phyloP scores from a whole-genome alignment of 2,888 invertebrate genomes.

The Phania funesta region DNA sequence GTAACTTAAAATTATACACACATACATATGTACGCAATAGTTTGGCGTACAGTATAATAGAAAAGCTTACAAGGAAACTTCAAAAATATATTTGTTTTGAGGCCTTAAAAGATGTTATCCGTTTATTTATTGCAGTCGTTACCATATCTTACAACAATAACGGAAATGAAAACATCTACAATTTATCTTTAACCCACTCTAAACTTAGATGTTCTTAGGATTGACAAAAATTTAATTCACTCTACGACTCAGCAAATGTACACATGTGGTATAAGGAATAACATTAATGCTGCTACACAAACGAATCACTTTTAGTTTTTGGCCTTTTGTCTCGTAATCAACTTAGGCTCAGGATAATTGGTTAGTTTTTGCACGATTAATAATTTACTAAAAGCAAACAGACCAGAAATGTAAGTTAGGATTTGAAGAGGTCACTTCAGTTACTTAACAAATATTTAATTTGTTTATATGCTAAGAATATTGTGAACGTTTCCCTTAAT shows the following conservation, averaged over 20 bases:
- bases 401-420: too few relatives aligned
- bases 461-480: too few relatives aligned
- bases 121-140: conserved; percentile 79
- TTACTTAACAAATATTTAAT: too few relatives aligned
- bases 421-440: too few relatives aligned
- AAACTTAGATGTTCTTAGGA: not conserved
- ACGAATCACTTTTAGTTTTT: not conserved
- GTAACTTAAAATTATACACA: conserved; percentile 15
- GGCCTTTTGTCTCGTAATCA: not conserved
- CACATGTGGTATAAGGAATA: conserved; percentile 52
- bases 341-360: conserved; percentile 69
- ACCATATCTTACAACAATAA: conserved; percentile 75
- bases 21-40: conserved; percentile 1
- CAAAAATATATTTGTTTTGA: conserved; percentile 66
- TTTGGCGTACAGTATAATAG: conserved; percentile 44
- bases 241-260: conserved; percentile 24
- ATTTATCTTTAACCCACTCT: conserved; percentile 52
- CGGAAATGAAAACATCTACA: conserved; percentile 33
- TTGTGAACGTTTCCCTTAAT: too few relatives aligned
- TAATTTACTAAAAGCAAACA: conserved; percentile 72
- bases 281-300: conserved; percentile 47
- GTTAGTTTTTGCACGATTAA: conserved; percentile 77
- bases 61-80: conserved; percentile 37
- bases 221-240: too few relatives aligned
- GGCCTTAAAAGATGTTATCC: conserved; percentile 77